A percentile compares a stretch with the other conserved stretches of the same genome.
Evolutionary conservation across 2,113 vertebrate genomes (phyloP).

Genomic region (human): DNA sequence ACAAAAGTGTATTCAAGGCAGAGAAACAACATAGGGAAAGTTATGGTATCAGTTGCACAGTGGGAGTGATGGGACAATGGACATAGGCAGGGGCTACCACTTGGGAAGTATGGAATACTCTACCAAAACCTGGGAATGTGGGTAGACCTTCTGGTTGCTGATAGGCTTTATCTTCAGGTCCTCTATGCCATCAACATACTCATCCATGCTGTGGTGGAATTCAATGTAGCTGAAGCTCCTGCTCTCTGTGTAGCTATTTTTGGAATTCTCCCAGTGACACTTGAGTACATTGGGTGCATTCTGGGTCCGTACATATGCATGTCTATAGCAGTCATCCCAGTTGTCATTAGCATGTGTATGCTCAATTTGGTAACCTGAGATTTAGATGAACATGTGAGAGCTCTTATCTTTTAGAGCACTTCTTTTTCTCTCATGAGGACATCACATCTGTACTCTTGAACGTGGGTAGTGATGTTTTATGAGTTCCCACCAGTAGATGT

Average conservation of each 20-base stretch:
- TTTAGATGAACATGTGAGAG: conserved; percentile 57
- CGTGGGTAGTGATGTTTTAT: conserved; percentile 60
- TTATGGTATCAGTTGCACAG: not conserved
- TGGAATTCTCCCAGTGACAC: not conserved
- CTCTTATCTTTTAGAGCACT: not conserved
- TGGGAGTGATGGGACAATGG: not conserved
- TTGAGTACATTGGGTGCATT: conserved; percentile 47
- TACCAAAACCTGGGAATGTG: not conserved
- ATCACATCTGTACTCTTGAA: conserved; percentile 39
- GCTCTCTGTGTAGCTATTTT: conserved; percentile 32
- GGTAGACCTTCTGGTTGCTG: not conserved
- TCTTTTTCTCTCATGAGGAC: conserved; percentile 49
- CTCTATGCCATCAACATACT: conserved; percentile 51
- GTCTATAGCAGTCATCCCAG: conserved; percentile 41
- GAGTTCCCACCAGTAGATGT: conserved; percentile 52
- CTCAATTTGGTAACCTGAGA: conserved; percentile 29
- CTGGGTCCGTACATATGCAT: conserved; percentile 47
- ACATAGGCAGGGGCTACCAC: not conserved
- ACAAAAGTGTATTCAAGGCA: not conserved
- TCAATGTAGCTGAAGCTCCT: conserved; percentile 61
- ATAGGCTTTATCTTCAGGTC: conserved; percentile 1
- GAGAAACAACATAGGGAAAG: not conserved
- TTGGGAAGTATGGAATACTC: not conserved
- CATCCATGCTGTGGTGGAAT: conserved; percentile 51
- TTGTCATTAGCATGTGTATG: not conserved